Evolutionary conservation across 2,113 vertebrate genomes (phyloP).

Genomic region (Syrrhaptes paradoxus): DNA sequence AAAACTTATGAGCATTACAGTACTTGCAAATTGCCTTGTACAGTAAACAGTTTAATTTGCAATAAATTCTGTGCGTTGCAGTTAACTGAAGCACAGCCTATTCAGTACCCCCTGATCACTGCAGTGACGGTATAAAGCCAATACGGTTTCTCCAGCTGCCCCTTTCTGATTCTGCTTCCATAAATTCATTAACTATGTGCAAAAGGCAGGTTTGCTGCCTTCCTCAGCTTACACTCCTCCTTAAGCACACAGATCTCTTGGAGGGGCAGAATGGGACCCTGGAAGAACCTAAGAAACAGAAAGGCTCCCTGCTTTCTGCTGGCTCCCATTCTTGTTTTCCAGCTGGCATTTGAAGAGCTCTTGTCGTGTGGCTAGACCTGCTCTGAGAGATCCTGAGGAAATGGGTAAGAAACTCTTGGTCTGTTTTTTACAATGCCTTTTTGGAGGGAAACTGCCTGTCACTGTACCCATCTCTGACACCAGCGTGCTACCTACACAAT

Average conservation of each 20-base stretch:
- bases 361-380: background rate
- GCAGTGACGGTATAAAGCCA: background rate
- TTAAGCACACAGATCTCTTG: accelerated
- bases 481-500: accelerated
- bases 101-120: background rate
- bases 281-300: background rate
- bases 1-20: background rate
- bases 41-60: constrained; percentile 21
- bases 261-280: background rate
- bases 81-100: background rate
- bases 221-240: background rate
- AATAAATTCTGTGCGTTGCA: background rate
- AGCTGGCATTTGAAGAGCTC: background rate
- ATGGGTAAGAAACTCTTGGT: background rate
- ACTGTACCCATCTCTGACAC: background rate
- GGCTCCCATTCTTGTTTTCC: background rate
- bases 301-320: background rate
- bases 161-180: background rate
- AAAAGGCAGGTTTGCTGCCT: background rate
- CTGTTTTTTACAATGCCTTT: background rate
- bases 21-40: background rate
- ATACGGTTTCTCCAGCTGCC: background rate
- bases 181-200: background rate
- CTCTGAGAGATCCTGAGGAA: background rate
- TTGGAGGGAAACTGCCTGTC: background rate